These are phyloP conservation scores for Eupithecia inturbata DNA, from an alignment of 2,888 invertebrate species.

Conservation along the genomic window DNA sequence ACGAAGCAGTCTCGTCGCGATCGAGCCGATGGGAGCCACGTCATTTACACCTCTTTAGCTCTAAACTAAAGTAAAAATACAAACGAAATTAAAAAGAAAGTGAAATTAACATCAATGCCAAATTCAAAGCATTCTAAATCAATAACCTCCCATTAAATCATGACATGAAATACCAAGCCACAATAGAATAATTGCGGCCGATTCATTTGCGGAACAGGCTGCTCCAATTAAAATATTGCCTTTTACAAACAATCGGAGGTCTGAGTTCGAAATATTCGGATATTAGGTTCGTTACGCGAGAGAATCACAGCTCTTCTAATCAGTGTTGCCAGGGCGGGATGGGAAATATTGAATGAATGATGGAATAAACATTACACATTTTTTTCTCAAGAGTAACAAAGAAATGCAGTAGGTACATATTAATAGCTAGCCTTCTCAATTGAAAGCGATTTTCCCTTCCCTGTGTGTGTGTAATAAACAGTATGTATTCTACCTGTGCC, in stretches of 20 bases:
- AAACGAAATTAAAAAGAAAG: background rate
- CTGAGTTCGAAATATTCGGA: conserved; percentile 20
- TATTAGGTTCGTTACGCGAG: conserved; percentile 36
- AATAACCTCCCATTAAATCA: conserved; percentile 9
- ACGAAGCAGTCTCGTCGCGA: too few species aligned
- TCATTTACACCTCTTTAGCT: too few species aligned
- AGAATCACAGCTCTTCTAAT: conserved; percentile 26
- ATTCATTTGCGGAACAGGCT: conserved; percentile 34
- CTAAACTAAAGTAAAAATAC: too few species aligned
- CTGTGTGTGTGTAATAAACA: background rate
- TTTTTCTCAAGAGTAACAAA: background rate
- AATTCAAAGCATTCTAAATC: background rate
- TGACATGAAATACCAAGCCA: conserved; percentile 13
- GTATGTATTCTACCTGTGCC: background rate
- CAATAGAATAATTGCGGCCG: conserved; percentile 29
- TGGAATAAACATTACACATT: background rate
- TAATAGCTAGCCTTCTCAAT: background rate
- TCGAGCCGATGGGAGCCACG: too few species aligned
- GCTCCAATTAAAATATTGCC: conserved; percentile 47
- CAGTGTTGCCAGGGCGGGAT: conserved; percentile 23
- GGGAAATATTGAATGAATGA: background rate
- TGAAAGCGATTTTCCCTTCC: background rate
- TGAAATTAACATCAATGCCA: background rate
- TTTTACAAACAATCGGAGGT: conserved; percentile 38
- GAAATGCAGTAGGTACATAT: background rate